These are phyloP conservation scores for Ostrea edulis DNA, from an alignment of 1,140 invertebrate genomes.

Conservation along the genomic window DNA sequence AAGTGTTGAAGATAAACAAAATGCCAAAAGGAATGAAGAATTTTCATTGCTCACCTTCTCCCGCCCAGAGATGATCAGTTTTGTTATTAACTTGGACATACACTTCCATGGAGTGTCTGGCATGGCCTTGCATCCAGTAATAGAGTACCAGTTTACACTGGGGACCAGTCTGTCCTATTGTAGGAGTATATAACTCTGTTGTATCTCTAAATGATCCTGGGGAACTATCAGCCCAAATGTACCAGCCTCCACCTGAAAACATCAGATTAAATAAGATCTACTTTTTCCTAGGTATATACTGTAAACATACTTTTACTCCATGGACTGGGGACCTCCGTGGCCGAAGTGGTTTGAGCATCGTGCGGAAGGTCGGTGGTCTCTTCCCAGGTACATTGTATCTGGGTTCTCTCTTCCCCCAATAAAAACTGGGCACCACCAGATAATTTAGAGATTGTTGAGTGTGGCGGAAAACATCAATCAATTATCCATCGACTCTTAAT, in stretches of 20 bases:
- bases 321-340: no score
- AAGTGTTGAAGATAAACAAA: neutral
- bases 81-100: slow-evolving; percentile 52
- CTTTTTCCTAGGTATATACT: no score
- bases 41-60: slow-evolving; percentile 42
- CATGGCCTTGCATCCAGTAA: slow-evolving; percentile 69
- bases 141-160: slow-evolving; percentile 67
- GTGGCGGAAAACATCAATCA: no score
- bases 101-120: slow-evolving; percentile 65
- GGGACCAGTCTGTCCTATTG: slow-evolving; percentile 68
- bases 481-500: no score
- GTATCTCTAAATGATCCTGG: slow-evolving; percentile 59
- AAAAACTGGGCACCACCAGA: no score
- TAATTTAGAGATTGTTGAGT: no score
- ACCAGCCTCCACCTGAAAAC: slow-evolving; percentile 57
- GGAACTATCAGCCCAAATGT: slow-evolving; percentile 66
- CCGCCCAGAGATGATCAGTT: slow-evolving; percentile 55
- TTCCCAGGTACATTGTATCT: no score
- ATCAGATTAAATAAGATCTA: no score
- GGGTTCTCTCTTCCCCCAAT: no score
- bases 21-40: neutral
- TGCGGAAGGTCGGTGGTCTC: no score
- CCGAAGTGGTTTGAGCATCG: no score
- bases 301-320: no score
- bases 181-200: slow-evolving; percentile 62